Evolutionary conservation across 2,113 vertebrate genomes (phyloP), one percentile per base, ranked within the genome.

Genomic region (Ifrita kowaldi): DNA sequence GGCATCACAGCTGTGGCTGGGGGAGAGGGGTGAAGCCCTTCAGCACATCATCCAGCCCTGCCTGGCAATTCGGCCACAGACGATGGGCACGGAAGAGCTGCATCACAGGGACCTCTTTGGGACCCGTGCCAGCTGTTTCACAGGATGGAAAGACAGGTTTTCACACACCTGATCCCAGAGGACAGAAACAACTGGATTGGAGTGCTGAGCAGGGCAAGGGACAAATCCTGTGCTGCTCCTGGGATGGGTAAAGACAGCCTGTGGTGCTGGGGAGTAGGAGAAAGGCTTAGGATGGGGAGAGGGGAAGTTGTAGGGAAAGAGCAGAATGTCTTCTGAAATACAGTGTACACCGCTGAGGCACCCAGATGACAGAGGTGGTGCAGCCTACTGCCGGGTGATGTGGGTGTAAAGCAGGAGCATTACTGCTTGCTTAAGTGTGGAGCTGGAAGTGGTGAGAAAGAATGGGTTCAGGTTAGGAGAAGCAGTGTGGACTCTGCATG

Each of bases 41-140:
- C 33, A 81, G 76, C 39, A 39, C 9, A 46, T 69, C 23, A 23
- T 5, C 12, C 24, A 75, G 27, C 20, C 32, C 42, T 1, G 1
- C 9, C 0, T 1, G 46, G 0, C 3, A 2, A 12, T 27, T 52
- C 2, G 2, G 42, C 44, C 46, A 47, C 3, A 9, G 65, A 27
- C 0, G 1, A 71, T 27, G 20, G 30, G 33, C 11, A 55, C 0
- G 0, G 22, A 42, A 24, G 32, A 55, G 32, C 65, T 46, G 28
- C 37, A 37, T 35, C 23, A 8, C 49, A 26, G 24, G 3, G 28
- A 57, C 33, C 17, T 59, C 63, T 67, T 57, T 0, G 1, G 41
- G 57, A 79, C 37, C 26, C 0, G 0, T 49, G 70, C 20, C 46
- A 73, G 20, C 11, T 39, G 3, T 53, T 83, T 19, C 1, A 10